A percentile compares a stretch with the other conserved stretches of the same genome.
These are phyloP conservation scores for Spilosoma lubricipeda DNA, from an alignment of 2,888 invertebrate species.

Conservation along the genomic window DNA sequence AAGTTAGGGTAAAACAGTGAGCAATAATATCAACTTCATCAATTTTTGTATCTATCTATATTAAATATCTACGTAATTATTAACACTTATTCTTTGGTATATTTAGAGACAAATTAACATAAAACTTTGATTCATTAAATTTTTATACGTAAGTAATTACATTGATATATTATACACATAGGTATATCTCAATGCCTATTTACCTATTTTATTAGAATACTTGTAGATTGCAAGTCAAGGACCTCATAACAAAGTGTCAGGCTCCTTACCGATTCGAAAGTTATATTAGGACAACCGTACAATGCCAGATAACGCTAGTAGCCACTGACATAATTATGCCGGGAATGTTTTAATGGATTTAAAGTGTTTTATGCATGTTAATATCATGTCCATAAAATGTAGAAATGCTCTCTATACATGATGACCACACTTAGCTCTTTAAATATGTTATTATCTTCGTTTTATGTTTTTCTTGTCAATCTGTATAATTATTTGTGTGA, in stretches of 20 bases:
- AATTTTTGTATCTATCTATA: not conserved
- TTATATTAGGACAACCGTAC: slow-evolving; percentile 64
- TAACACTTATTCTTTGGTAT: not conserved
- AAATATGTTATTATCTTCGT: slow-evolving; percentile 33
- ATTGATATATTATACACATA: no score
- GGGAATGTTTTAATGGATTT: slow-evolving; percentile 79
- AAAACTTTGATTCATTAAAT: not conserved
- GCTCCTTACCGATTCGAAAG: slow-evolving; percentile 61
- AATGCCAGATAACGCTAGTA: slow-evolving; percentile 64
- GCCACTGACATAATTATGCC: slow-evolving; percentile 65
- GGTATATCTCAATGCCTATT: no score
- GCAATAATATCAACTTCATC: not conserved
- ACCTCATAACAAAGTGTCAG: slow-evolving; percentile 65
- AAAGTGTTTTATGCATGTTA: slow-evolving; percentile 74
- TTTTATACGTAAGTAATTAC: no score
- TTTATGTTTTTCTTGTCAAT: slow-evolving; percentile 31
- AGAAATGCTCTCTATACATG: slow-evolving; percentile 53
- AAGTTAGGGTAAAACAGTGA: not conserved
- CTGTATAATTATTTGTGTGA: slow-evolving; percentile 10
- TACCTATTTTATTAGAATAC: slow-evolving; percentile 48
- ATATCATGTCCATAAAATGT: slow-evolving; percentile 71
- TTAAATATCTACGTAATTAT: not conserved
- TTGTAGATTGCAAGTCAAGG: slow-evolving; percentile 50
- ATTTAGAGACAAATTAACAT: not conserved
- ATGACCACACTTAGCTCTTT: slow-evolving; percentile 45